Conservation (phyloP, 2,797 vertebrate genomes). For the Sebastes steindachneri region DNA sequence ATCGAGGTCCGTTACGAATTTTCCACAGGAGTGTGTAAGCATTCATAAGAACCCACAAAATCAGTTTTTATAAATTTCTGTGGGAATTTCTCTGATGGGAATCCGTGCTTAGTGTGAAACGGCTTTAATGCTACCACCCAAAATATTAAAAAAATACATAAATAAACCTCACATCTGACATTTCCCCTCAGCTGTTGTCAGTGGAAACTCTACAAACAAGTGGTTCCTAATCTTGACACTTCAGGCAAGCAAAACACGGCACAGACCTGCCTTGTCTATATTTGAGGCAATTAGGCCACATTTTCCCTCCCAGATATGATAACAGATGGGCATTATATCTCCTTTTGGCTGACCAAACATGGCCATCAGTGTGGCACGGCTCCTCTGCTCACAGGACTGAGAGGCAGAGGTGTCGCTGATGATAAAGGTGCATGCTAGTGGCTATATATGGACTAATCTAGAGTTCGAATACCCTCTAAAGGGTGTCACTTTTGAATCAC, state of each 20-base stretch:
- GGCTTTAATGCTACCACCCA: neutral
- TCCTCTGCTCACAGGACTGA: slow-evolving; percentile 51
- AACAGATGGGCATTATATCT: slow-evolving; percentile 84
- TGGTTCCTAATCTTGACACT: slow-evolving; percentile 80
- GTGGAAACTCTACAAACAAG: slow-evolving; percentile 76
- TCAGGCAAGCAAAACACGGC: slow-evolving; percentile 73
- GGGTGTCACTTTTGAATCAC: slow-evolving; percentile 26
- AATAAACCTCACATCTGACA: slow-evolving; percentile 16
- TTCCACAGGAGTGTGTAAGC: too few relatives aligned
- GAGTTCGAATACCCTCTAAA: slow-evolving; percentile 53
- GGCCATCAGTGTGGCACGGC: slow-evolving; percentile 83
- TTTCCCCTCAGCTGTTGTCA: slow-evolving; percentile 56
- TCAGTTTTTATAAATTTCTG: neutral
- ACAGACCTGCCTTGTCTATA: slow-evolving; percentile 73
- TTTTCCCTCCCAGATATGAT: slow-evolving; percentile 83
- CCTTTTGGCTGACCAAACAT: slow-evolving; percentile 82
- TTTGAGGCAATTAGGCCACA: slow-evolving; percentile 83
- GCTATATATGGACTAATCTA: slow-evolving; percentile 79
- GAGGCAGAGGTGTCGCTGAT: slow-evolving; percentile 77
- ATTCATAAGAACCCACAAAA: too few relatives aligned
- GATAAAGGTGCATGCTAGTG: slow-evolving; percentile 75
- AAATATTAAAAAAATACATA: neutral
- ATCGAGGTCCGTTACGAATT: neutral
- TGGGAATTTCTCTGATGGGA: neutral
- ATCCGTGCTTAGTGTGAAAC: neutral